phyloP scores from a whole-genome alignment of 2,888 invertebrate species.

The Drosophila merina region DNA sequence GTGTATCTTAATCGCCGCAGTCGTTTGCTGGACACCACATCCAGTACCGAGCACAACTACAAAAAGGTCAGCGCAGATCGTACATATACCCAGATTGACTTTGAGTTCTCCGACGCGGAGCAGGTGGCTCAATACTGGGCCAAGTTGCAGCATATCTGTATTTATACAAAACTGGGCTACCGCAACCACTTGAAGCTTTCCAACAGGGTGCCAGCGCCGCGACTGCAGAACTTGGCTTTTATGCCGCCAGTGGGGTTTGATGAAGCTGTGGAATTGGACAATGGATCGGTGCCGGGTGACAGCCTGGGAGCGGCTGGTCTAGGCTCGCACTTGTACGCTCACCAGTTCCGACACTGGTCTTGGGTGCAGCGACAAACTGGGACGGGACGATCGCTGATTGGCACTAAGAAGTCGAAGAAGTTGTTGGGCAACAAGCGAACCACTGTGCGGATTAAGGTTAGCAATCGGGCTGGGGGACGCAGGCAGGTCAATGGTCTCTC shows the following conservation, averaged over 20 bases:
- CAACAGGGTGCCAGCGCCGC: constrained; percentile 9
- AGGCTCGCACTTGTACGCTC: constrained; percentile 88
- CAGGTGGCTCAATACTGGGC: constrained; percentile 89
- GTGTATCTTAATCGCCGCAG: constrained; percentile 88
- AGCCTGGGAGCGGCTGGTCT: constrained; percentile 87
- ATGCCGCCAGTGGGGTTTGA: constrained; percentile 65
- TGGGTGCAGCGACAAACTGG: constrained; percentile 79
- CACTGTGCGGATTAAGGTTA: constrained; percentile 18
- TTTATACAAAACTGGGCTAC: constrained; percentile 87
- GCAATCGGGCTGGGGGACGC: constrained; percentile 4
- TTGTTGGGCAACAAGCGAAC: background rate
- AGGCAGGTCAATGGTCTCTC: background rate
- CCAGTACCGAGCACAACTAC: constrained; percentile 87
- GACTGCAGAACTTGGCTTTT: constrained; percentile 53
- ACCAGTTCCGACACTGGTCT: constrained; percentile 88
- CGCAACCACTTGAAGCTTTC: constrained; percentile 43
- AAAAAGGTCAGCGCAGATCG: constrained; percentile 85
- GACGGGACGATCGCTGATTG: constrained; percentile 20
- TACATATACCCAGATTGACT: constrained; percentile 86
- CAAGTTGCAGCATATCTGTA: constrained; percentile 88
- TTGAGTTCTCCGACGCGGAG: constrained; percentile 85
- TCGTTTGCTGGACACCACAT: constrained; percentile 87
- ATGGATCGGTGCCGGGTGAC: constrained; percentile 89
- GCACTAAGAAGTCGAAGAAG: constrained; percentile 4
- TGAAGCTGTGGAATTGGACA: constrained; percentile 84